Conservation (phyloP, 2,113 vertebrate species). For the Rhynchomys soricoides region DNA sequence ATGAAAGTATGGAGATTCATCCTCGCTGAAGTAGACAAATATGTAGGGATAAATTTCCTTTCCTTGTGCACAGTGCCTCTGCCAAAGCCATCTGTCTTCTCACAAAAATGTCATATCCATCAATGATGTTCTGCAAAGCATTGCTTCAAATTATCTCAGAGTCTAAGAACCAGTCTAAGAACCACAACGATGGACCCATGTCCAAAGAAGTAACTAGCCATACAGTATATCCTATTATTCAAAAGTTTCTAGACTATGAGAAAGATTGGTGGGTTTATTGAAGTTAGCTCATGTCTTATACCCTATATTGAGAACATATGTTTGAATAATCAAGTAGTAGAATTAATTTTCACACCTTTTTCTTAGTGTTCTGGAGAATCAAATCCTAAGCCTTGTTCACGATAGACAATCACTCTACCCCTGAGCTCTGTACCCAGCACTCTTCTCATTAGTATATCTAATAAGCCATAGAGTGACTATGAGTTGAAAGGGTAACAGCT, state of each 20-base stretch:
- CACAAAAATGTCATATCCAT: not conserved
- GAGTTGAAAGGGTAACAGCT: not conserved
- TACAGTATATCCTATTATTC: not conserved
- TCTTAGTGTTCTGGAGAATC: not conserved
- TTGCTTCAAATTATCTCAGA: not conserved
- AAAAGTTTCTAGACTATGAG: not conserved
- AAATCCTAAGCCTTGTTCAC: not conserved
- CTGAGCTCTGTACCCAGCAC: too few species aligned
- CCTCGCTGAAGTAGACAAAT: not conserved
- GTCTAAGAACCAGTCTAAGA: not conserved
- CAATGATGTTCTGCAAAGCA: not conserved
- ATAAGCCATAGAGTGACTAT: not conserved
- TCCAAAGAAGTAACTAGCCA: not conserved
- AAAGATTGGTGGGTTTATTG: not conserved
- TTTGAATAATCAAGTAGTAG: not conserved
- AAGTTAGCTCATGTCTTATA: not conserved
- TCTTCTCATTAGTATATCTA: not conserved
- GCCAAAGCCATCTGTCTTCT: not conserved
- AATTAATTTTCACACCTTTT: not conserved
- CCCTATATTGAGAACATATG: not conserved
- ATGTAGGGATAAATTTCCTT: not conserved
- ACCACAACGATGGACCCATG: too few species aligned
- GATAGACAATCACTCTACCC: not conserved
- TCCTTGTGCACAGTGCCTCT: not conserved
- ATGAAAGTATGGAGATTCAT: not conserved